A percentile compares a stretch with the other conserved stretches of the same genome.
phyloP scores from a whole-genome alignment of 1,140 invertebrate species.

The Bombyx mandarina region DNA sequence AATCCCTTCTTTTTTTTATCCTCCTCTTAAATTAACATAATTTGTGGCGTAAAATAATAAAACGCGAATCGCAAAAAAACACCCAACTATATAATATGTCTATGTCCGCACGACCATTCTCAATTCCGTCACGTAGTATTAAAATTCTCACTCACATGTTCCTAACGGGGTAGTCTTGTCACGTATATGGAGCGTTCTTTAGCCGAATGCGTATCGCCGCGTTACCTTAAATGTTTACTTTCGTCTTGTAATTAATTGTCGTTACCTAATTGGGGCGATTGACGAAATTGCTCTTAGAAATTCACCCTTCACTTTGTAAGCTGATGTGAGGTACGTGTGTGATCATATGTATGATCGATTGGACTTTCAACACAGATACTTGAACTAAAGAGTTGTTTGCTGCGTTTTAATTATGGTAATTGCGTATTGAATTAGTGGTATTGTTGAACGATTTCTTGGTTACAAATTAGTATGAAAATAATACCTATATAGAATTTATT shows the following conservation, averaged over 20 bases:
- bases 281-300: constrained; percentile 1
- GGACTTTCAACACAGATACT: too few species aligned
- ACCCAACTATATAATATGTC: too few species aligned
- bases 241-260: constrained; percentile 39
- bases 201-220: constrained; percentile 26
- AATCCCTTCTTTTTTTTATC: too few species aligned
- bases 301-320: not conserved
- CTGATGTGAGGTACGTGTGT: too few species aligned
- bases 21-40: not conserved
- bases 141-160: constrained; percentile 25
- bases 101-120: constrained; percentile 3
- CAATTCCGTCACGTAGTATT: constrained; percentile 22
- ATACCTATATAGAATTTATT: too few species aligned
- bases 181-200: constrained; percentile 33
- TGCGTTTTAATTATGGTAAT: too few species aligned
- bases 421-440: too few species aligned
- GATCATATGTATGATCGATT: too few species aligned
- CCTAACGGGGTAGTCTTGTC: constrained; percentile 20
- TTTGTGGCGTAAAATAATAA: constrained; percentile 1
- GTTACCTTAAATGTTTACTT: constrained; percentile 45
- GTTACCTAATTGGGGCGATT: constrained; percentile 10
- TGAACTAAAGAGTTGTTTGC: too few species aligned
- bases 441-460: too few species aligned
- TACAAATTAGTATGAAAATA: too few species aligned
- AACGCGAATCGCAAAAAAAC: not conserved